These are phyloP conservation scores for Latrodectus hesperus DNA, from an alignment of 2,888 invertebrate genomes.

Conservation along the genomic window DNA sequence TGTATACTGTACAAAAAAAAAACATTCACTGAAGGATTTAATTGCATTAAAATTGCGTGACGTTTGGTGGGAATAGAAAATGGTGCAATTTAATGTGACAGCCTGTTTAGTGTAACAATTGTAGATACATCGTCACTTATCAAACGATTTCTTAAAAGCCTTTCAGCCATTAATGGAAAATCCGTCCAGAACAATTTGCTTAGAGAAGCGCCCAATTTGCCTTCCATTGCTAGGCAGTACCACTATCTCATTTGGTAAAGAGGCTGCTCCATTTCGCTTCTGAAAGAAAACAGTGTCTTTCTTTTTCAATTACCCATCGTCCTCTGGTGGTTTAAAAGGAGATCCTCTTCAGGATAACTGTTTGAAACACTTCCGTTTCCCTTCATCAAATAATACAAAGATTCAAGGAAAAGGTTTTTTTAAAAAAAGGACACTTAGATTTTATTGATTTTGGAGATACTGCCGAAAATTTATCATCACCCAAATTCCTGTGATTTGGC, in stretches of 20 bases:
- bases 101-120: background rate
- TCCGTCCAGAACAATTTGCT: conserved; percentile 18
- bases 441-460: background rate
- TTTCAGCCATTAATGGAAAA: conserved; percentile 31
- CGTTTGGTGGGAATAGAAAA: background rate
- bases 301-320: conserved; percentile 18
- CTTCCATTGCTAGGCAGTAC: background rate
- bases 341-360: background rate
- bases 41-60: background rate
- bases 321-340: background rate
- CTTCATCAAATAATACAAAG: background rate
- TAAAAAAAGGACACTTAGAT: background rate
- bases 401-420: background rate
- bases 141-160: conserved; percentile 8
- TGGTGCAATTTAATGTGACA: background rate
- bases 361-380: background rate
- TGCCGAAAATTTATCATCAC: background rate
- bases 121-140: background rate
- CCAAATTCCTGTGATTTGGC: background rate
- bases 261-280: background rate
- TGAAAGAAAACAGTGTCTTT: conserved; percentile 28
- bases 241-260: background rate
- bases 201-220: conserved; percentile 15
- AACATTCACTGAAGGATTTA: background rate
- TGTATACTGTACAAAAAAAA: background rate